These are phyloP conservation scores for Hyperoplus immaculatus DNA, from an alignment of 2,797 vertebrate species.

Conservation along the genomic window DNA sequence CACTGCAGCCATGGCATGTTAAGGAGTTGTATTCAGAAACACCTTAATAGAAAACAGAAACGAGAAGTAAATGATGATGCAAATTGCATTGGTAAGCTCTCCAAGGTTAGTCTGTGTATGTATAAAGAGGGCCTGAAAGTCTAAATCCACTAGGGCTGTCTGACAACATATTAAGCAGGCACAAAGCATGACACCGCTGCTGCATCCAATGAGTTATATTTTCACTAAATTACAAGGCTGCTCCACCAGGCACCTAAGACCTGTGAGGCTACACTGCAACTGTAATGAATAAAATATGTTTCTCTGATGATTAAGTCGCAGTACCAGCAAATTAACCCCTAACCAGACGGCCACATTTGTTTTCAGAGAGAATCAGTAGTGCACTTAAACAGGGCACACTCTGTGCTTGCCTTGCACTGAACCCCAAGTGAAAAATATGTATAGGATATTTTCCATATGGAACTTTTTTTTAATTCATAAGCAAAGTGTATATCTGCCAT, in stretches of 20 bases:
- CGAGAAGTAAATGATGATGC: conserved; percentile 41
- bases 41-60: conserved; percentile 42
- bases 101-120: conserved; percentile 42
- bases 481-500: neutral
- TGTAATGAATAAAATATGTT: conserved; percentile 60
- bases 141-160: conserved; percentile 25
- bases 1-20: conserved; percentile 55
- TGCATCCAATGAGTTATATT: conserved; percentile 49
- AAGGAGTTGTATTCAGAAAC: conserved; percentile 64
- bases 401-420: neutral
- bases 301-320: conserved; percentile 46
- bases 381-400: conserved; percentile 12
- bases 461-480: neutral
- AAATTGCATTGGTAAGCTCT: conserved; percentile 42
- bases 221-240: conserved; percentile 45
- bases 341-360: conserved; percentile 39
- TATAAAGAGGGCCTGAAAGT: conserved; percentile 46
- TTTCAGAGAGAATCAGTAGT: conserved; percentile 33
- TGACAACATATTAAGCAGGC: conserved; percentile 54
- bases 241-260: conserved; percentile 44
- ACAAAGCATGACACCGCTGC: conserved; percentile 50
- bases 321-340: conserved; percentile 26
- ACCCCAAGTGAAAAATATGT: neutral
- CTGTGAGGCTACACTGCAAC: conserved; percentile 31
- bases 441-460: neutral